Percentiles rank a stretch among this genome's conserved stretches.
phyloP scores from a whole-genome alignment of 2,113 vertebrate genomes.

The Leucoraja erinaceus region DNA sequence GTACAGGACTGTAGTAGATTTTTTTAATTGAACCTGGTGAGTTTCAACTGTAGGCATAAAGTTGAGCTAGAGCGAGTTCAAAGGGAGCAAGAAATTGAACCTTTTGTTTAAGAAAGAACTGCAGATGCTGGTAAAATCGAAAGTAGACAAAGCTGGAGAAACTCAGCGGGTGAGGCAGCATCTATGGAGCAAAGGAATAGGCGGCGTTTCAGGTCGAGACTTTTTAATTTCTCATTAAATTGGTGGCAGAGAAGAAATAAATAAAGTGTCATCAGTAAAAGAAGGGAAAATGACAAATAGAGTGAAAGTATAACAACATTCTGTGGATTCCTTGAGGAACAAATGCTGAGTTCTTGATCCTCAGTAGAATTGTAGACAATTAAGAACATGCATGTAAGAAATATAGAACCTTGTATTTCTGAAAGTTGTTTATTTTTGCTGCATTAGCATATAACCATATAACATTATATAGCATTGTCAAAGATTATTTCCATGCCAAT shows the following conservation, averaged over 20 bases:
- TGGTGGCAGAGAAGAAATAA: background rate
- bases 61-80: too few relatives aligned
- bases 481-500: background rate
- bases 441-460: too few relatives aligned
- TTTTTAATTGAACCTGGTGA: too few relatives aligned
- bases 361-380: background rate
- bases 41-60: too few relatives aligned
- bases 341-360: background rate
- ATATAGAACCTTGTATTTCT: background rate
- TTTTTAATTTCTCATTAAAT: background rate
- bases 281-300: background rate
- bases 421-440: background rate
- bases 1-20: too few relatives aligned
- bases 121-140: too few relatives aligned
- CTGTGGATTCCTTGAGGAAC: background rate
- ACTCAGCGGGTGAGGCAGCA: too few relatives aligned
- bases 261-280: background rate
- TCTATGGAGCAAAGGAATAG: too few relatives aligned
- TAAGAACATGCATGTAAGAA: background rate
- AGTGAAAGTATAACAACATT: background rate
- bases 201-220: too few relatives aligned
- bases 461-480: background rate
- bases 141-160: too few relatives aligned
- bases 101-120: too few relatives aligned
- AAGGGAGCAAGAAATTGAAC: too few relatives aligned